phyloP scores from a whole-genome alignment of 2,797 vertebrate species.

The Tachyglossus aculeatus region DNA sequence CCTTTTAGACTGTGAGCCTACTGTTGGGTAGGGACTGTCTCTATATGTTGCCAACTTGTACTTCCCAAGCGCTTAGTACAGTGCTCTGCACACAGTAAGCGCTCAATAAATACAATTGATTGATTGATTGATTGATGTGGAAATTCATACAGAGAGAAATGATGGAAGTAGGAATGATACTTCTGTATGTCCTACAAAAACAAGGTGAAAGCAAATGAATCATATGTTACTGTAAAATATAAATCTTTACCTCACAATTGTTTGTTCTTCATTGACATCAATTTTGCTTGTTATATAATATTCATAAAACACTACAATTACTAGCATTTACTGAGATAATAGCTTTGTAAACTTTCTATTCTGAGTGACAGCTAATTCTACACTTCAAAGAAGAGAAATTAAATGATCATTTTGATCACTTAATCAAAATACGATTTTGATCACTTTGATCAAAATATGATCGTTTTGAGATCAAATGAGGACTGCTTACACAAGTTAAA shows the following conservation, averaged over 20 bases:
- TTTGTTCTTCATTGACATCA: conserved; percentile 34
- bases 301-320: conserved; percentile 53
- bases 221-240: conserved; percentile 22
- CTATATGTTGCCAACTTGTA: too few species aligned
- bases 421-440: too few species aligned
- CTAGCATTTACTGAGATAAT: conserved; percentile 35
- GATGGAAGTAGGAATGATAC: neutral
- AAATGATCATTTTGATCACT: too few species aligned
- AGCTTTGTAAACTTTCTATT: conserved; percentile 51
- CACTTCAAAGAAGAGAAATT: conserved; percentile 84
- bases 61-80: too few species aligned
- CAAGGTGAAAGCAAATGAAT: conserved; percentile 38
- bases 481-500: conserved; percentile 58
- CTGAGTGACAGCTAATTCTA: conserved; percentile 82
- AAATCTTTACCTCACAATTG: conserved; percentile 30
- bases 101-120: too few species aligned
- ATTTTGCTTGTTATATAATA: conserved; percentile 20
- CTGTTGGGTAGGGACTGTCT: too few species aligned
- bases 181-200: neutral
- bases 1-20: too few species aligned
- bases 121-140: too few species aligned
- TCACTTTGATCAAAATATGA: too few species aligned
- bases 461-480: too few species aligned
- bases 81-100: too few species aligned
- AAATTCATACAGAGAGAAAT: neutral